Conservation (phyloP, 2,888 invertebrate species). For the Ptychoptera contaminata region DNA sequence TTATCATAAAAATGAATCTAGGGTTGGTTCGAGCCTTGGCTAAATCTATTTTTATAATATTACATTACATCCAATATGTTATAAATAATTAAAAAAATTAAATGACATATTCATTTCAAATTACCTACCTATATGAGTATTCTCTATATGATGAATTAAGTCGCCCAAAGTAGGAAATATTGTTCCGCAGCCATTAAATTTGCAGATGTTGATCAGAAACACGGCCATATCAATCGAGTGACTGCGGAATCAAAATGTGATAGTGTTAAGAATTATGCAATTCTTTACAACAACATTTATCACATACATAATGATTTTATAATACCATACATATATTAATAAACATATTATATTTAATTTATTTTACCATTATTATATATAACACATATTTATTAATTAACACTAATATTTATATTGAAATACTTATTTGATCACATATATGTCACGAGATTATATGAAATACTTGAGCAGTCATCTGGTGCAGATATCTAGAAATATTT, state of each 20-base stretch:
- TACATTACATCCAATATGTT: background rate
- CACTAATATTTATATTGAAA: no score
- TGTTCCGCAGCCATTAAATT: slow-evolving; percentile 73
- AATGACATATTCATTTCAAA: slow-evolving; percentile 5
- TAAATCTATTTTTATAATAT: background rate
- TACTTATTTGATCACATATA: no score
- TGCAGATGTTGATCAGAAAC: slow-evolving; percentile 79
- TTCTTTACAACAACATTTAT: slow-evolving; percentile 28
- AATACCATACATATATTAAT: no score
- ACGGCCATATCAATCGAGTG: slow-evolving; percentile 56
- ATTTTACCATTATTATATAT: no score
- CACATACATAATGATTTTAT: no score
- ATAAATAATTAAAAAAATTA: background rate
- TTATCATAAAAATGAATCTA: background rate
- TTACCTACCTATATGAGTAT: slow-evolving; percentile 67
- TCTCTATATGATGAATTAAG: slow-evolving; percentile 76
- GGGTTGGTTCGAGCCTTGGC: slow-evolving; percentile 1
- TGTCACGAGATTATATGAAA: no score
- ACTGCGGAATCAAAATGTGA: slow-evolving; percentile 23
- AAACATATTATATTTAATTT: no score
- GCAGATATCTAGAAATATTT: no score
- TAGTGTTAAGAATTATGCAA: slow-evolving; percentile 14
- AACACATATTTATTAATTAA: no score
- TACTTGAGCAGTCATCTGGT: no score
- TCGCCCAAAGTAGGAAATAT: slow-evolving; percentile 67